Percentiles rank a stretch among this genome's conserved stretches.
These are phyloP conservation scores for Porites evermanni DNA, from an alignment of 92 coral and sea anemone species.

Conservation along the genomic window DNA sequence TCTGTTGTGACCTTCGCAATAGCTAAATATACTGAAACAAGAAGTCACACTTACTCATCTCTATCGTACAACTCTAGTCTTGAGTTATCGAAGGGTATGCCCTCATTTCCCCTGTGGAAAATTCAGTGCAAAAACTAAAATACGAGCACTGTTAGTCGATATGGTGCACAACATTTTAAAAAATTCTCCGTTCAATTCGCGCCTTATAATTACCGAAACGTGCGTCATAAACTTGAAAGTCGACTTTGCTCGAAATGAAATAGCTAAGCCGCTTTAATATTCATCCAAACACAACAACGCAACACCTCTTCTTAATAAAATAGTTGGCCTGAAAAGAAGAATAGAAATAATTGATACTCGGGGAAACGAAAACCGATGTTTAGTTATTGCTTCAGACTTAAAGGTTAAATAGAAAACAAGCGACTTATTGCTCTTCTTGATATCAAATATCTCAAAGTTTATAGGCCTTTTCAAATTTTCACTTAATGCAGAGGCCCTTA, in stretches of 20 bases:
- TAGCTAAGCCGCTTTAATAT: not conserved
- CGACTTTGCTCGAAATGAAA: constrained; percentile 3
- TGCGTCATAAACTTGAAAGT: constrained; percentile 29
- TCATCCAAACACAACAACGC: not conserved
- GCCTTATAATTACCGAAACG: constrained; percentile 13
- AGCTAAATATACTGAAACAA: not conserved
- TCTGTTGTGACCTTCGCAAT: not conserved
- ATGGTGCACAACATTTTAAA: not conserved
- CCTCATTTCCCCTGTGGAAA: too few species aligned
- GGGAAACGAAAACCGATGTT: not conserved
- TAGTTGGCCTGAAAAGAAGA: not conserved
- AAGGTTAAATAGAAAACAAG: not conserved
- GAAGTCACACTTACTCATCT: too few species aligned
- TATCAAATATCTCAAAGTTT: not conserved
- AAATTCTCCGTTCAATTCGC: not conserved
- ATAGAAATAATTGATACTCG: not conserved
- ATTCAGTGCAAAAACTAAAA: not conserved
- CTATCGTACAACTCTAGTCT: too few species aligned
- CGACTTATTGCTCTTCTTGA: not conserved
- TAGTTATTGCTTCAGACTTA: not conserved
- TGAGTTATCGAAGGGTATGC: too few species aligned
- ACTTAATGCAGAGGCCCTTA: constrained; percentile 11
- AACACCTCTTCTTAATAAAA: not conserved
- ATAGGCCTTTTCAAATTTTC: constrained; percentile 11
- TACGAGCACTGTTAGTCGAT: not conserved